phyloP scores from a whole-genome alignment of 2,797 vertebrate species.

The Sebastes oblongus region DNA sequence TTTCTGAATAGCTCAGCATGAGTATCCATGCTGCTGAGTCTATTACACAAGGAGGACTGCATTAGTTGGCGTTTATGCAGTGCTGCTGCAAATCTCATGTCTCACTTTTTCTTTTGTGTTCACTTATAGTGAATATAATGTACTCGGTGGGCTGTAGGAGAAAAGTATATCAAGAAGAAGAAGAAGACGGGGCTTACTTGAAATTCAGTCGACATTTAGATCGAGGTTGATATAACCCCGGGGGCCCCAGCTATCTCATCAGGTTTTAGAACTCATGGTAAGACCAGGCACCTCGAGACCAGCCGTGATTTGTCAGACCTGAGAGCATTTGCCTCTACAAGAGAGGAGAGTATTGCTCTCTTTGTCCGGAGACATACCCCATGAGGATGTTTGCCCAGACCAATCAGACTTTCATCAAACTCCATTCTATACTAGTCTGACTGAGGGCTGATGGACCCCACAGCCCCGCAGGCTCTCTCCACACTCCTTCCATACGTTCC shows the following conservation, averaged over 20 bases:
- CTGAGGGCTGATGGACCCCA: constrained; percentile 28
- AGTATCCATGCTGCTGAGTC: constrained; percentile 32
- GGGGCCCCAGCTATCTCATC: constrained; percentile 36
- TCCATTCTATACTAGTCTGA: constrained; percentile 48
- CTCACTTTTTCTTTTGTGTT: not conserved
- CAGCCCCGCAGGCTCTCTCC: constrained; percentile 12
- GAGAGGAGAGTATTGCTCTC: constrained; percentile 59
- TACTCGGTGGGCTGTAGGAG: not conserved
- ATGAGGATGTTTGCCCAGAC: constrained; percentile 71
- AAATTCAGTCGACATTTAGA: constrained; percentile 49
- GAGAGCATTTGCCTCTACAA: constrained; percentile 60
- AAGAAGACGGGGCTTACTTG: constrained; percentile 9
- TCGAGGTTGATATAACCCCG: constrained; percentile 30
- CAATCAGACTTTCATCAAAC: constrained; percentile 76
- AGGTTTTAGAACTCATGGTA: constrained; percentile 33
- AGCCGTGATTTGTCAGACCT: constrained; percentile 60
- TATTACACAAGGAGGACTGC: constrained; percentile 38
- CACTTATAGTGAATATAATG: not conserved
- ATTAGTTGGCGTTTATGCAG: constrained; percentile 35
- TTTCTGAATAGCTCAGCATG: constrained; percentile 43
- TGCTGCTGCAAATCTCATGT: not conserved
- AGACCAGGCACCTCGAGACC: constrained; percentile 45
- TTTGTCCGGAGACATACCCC: constrained; percentile 64
- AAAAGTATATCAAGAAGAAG: not conserved
- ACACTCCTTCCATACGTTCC: constrained; percentile 8